Evolutionary conservation across 2,113 vertebrate genomes (phyloP), one percentile per base, ranked within the genome.

Genomic region (Martes martes): DNA sequence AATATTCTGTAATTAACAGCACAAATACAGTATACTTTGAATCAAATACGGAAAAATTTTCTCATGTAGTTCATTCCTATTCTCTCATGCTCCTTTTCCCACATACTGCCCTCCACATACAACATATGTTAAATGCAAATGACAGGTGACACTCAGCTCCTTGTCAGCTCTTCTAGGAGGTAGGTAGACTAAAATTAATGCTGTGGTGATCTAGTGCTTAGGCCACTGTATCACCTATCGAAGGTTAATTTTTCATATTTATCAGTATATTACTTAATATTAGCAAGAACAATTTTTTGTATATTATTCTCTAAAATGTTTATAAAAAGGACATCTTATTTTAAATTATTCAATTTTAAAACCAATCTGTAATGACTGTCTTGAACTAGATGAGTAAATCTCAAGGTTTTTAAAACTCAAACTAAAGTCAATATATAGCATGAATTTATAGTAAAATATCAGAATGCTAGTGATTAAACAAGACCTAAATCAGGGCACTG

Each of bases 231-330:
- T 81, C 23, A 91, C 69, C 36, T 10, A 61, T 19, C 36, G 87
- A 91, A 82, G 74, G 36, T 71, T 81, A 82, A 74, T 85, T 94
- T 65, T 89, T 59, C 28, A 67, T 67, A 81, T 89, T 73, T 61
- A 59, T 81, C 18, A 42, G 16, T 47, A 73, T 67, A 33, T 52
- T 61, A 88, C 89, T 95, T 71, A 91, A 65, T 91, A 55, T 23
- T 45, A 97, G 28, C 13, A 95, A 80, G 36, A 85, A 91, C 16
- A 61, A 47, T 36, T 76, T 57, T 93, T 85, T 97, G 52, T 11
- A 92, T 31, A 79, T 93, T 94, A 96, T 90, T 88, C 4, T 96
- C 89, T 0, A 95, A 92, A 91, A 88, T 95, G 47, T 39, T 97
- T 97, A 81, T 92, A 67, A 87, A 74, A 93, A 39, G 24, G 7